Base-by-base conservation (phyloP, 37 sponge, comb jelly and placozoan genomes). In the Lycopodina hypogea region DNA sequence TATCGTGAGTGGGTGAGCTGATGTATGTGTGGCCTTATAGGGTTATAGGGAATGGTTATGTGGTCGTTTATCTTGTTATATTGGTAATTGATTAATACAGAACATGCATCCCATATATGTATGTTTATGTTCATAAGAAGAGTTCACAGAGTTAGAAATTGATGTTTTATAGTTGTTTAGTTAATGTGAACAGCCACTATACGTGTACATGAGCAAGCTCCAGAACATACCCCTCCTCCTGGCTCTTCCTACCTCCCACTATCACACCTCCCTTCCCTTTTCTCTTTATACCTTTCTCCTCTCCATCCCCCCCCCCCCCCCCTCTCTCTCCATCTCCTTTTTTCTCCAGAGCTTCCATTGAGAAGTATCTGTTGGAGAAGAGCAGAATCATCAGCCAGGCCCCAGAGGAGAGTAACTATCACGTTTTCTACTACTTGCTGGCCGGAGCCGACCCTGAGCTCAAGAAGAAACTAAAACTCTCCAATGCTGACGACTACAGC, bases 311-410 rank as follows among this genome's bases (percentile, higher is more conserved):
- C 9, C 48, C 8, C 9, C 9, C 68, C 68, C 79, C 35, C 68
- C 67, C 53, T 21, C 68, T 67, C 68, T 35, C 68, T 67, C 68
- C 37, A 9, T 2, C 68, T 30, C 37, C 21, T 67, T 36, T 21
- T 32, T 36, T 67, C 11, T 74, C 8, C 62, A 89, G 94, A n/a
- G 94, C 97, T 2, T 90, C 86, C 17, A 97, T 97, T 81, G 95
- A 95, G 91, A 95, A 97, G 72, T 97, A 97, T 60, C 80, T 97
- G 26, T 64, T 97, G 62, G 98, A 97, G 85, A 95, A 95, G 87
- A 96, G 96, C 60, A 56, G 98, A 42, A 89, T 97, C 33, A 80
- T 93, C 45, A 83, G 83, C 55, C 93, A 95, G 64, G 85, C 95
- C 8, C 80, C 79, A 8, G 84, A 80, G 56, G 98, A 97, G 72